A percentile compares a stretch with the other conserved stretches of the same genome.
Evolutionary conservation across 2,888 invertebrate genomes (phyloP).

Genomic region (Galeruca laticollis): DNA sequence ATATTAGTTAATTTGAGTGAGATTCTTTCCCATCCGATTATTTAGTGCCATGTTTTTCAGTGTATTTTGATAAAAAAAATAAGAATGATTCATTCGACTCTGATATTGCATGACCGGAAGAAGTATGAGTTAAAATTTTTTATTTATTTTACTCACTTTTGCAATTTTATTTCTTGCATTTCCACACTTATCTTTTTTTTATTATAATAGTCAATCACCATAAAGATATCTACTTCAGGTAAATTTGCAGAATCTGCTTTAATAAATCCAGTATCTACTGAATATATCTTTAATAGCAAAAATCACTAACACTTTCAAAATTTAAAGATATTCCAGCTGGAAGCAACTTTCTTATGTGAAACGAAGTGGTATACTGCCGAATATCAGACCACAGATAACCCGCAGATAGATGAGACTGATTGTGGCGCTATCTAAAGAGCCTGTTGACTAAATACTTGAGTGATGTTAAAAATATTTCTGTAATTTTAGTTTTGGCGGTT

Average conservation of each 20-base stretch:
- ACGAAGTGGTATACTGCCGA: conserved; percentile 14
- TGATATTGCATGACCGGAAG: conserved; percentile 15
- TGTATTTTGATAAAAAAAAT: conserved; percentile 17
- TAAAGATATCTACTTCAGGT: too few species aligned
- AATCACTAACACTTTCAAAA: conserved; percentile 17
- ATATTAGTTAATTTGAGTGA: too few species aligned
- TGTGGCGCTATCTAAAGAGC: too few species aligned
- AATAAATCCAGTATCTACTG: conserved; percentile 21
- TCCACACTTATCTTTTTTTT: conserved; percentile 8
- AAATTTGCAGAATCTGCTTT: conserved; percentile 21
- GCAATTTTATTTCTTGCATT: too few species aligned
- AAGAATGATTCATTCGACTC: conserved; percentile 10
- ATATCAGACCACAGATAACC: too few species aligned
- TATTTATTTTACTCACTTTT: conserved; percentile 14
- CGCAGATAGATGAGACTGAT: too few species aligned
- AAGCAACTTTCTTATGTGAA: conserved; percentile 20
- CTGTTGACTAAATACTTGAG: too few species aligned
- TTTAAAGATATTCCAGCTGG: conserved; percentile 7
- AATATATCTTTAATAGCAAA: conserved; percentile 12
- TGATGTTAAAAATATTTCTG: too few species aligned
- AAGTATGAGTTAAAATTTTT: conserved; percentile 7
- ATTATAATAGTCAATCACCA: too few species aligned
- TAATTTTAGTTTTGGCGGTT: too few species aligned
- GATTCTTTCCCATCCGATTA: too few species aligned
- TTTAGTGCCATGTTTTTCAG: conserved; percentile 14